Percentiles rank a stretch among this genome's conserved stretches.
Conservation (phyloP, 2,888 invertebrate genomes). For the Microctonus aethiopoides region DNA sequence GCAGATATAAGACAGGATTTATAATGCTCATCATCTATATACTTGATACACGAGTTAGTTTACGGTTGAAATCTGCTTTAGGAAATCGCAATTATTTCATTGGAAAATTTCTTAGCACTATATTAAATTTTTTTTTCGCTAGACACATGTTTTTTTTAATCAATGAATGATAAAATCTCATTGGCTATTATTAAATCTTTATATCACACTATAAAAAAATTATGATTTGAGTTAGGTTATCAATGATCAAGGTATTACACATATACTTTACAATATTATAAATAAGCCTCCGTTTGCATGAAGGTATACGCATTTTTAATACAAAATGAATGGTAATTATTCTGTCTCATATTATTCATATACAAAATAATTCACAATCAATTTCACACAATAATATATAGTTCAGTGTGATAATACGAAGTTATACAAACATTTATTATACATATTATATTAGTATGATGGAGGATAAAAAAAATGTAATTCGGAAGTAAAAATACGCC, state of each 20-base stretch:
- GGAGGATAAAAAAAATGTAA: neutral
- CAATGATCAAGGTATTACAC: neutral
- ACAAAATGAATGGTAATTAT: neutral
- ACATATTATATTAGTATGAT: neutral
- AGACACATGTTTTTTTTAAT: no score
- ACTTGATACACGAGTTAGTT: conserved; percentile 17
- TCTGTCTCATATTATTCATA: neutral
- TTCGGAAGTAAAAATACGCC: neutral
- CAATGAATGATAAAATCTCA: no score
- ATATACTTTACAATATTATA: no score
- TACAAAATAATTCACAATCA: neutral
- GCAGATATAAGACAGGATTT: conserved; percentile 15
- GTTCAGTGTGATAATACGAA: no score
- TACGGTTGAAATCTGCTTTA: conserved; percentile 23
- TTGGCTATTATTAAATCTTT: neutral
- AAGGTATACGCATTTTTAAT: no score
- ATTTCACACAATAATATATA: neutral
- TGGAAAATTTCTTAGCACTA: no score
- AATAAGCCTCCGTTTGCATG: no score
- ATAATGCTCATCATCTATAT: conserved; percentile 27
- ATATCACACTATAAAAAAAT: no score
- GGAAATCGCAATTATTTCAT: neutral
- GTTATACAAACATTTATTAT: neutral
- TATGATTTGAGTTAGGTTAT: neutral
- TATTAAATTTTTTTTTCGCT: no score